A percentile compares a stretch with the other conserved stretches of the same genome.
Conservation (phyloP, 2,888 invertebrate genomes). For the Ennomos quercinarius region DNA sequence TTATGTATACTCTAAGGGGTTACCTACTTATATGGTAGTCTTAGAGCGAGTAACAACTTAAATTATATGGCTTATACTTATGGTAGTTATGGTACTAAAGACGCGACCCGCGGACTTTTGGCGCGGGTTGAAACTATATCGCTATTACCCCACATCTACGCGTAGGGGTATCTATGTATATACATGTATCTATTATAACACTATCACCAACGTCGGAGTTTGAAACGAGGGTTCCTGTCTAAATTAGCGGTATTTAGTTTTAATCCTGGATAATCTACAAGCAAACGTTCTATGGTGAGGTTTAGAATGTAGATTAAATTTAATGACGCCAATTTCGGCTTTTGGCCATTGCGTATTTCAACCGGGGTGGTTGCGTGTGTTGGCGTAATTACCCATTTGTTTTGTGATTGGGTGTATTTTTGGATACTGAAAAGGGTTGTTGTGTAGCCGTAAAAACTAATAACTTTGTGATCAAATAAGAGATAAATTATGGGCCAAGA, state of each 20-base stretch:
- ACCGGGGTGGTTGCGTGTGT: slow-evolving; percentile 24
- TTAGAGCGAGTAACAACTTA: too few species aligned
- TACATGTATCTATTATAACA: not conserved
- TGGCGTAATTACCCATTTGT: not conserved
- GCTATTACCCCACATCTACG: too few species aligned
- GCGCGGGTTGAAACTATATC: too few species aligned
- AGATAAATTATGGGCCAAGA: too few species aligned
- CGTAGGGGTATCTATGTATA: not conserved
- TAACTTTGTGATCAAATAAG: too few species aligned
- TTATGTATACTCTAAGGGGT: too few species aligned
- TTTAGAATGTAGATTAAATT: slow-evolving; percentile 77
- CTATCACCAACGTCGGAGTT: slow-evolving; percentile 38
- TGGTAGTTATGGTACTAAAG: too few species aligned
- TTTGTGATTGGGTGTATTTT: not conserved
- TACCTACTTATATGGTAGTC: too few species aligned
- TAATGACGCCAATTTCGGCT: slow-evolving; percentile 72
- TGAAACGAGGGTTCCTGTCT: slow-evolving; percentile 43
- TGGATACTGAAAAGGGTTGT: too few species aligned
- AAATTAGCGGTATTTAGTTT: slow-evolving; percentile 71
- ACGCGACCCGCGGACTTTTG: too few species aligned
- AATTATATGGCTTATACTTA: too few species aligned
- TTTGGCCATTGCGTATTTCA: slow-evolving; percentile 56
- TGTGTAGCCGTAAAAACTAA: too few species aligned
- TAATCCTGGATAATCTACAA: slow-evolving; percentile 70
- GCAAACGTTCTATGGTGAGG: slow-evolving; percentile 59